Conservation (phyloP, 2,113 vertebrate genomes). For the Dipodomys ordii region DNA sequence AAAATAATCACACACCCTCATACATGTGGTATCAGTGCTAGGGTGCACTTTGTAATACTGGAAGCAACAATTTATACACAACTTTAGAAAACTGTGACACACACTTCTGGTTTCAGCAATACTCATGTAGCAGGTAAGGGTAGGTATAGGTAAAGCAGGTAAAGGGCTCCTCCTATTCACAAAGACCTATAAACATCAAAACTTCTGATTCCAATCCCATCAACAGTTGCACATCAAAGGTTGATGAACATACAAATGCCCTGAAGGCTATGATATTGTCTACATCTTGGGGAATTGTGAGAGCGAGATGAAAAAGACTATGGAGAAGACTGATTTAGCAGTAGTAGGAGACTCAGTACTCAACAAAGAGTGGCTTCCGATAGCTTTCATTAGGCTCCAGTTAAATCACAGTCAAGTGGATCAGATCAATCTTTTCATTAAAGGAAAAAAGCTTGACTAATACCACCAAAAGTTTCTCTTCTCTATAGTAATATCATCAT, state of each 20-base stretch:
- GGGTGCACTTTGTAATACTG: neutral
- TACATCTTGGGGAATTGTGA: neutral
- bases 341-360: rapidly evolving
- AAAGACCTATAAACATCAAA: neutral
- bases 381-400: neutral
- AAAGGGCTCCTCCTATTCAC: neutral
- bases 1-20: neutral
- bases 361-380: neutral
- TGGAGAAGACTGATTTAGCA: neutral
- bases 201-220: neutral
- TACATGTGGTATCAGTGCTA: neutral
- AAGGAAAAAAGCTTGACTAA: neutral
- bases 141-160: rapidly evolving
- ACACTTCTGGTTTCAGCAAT: rapidly evolving
- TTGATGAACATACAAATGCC: neutral
- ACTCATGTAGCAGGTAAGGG: too few relatives aligned
- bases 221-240: neutral
- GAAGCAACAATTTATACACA: neutral
- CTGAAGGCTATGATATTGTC: neutral
- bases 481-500: neutral
- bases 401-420: neutral
- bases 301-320: neutral
- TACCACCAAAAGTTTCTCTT: neutral
- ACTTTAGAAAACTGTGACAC: neutral
- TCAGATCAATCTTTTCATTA: neutral